These are phyloP conservation scores for Napeogenes sylphis DNA, from an alignment of 2,888 invertebrate genomes.

Conservation along the genomic window DNA sequence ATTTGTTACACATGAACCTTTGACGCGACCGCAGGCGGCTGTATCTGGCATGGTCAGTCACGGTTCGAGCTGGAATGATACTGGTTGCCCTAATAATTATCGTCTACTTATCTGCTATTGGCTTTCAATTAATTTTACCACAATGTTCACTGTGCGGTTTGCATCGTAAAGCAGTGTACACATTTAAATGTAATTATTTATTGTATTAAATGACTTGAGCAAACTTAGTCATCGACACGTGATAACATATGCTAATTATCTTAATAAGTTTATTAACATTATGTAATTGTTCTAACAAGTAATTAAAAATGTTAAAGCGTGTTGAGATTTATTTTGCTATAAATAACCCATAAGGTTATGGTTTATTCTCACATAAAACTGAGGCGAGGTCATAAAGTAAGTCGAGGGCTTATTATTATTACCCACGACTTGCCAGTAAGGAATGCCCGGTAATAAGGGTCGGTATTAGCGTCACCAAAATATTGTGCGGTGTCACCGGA, in stretches of 20 bases:
- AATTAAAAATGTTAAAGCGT: conserved; percentile 5
- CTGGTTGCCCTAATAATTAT: conserved; percentile 20
- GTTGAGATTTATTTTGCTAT: conserved; percentile 15
- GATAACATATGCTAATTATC: too few relatives aligned
- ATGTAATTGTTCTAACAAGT: too few relatives aligned
- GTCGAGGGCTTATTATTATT: conserved; percentile 60
- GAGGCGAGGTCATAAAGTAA: conserved; percentile 61
- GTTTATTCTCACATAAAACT: conserved; percentile 57
- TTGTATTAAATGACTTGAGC: too few relatives aligned
- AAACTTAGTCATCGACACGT: too few relatives aligned
- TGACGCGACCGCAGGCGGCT: conserved; percentile 18
- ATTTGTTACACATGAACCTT: conserved; percentile 22
- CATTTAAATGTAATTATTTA: not conserved
- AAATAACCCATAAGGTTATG: conserved; percentile 36
- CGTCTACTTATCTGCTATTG: conserved; percentile 22
- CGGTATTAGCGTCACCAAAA: conserved; percentile 55
- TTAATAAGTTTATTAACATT: too few relatives aligned
- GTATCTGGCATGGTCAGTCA: not conserved
- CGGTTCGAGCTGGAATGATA: conserved; percentile 2
- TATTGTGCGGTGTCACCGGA: conserved; percentile 58
- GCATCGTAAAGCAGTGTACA: conserved; percentile 10
- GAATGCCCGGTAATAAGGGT: conserved; percentile 66
- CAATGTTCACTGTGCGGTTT: conserved; percentile 26
- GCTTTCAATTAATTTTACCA: conserved; percentile 30
- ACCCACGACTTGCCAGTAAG: conserved; percentile 52